Conservation (phyloP, 2,113 vertebrate species). For the Ranitomeya variabilis region DNA sequence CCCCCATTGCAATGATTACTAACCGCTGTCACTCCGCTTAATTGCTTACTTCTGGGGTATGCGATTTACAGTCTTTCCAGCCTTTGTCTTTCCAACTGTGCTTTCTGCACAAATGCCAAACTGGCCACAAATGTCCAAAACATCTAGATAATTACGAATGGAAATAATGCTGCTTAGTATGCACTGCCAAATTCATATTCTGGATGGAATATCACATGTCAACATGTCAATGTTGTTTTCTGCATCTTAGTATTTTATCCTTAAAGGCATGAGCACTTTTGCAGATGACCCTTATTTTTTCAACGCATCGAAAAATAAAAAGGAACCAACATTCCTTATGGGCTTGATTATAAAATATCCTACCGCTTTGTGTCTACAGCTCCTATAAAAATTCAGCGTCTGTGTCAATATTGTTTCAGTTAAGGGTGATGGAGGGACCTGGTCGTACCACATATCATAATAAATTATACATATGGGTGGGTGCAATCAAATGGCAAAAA, state of each 20-base stretch:
- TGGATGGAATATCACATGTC: not conserved
- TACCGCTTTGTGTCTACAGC: too few relatives aligned
- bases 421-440: too few relatives aligned
- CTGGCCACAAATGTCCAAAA: not conserved
- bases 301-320: not conserved
- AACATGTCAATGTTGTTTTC: not conserved
- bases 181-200: not conserved
- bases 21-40: not conserved
- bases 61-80: not conserved
- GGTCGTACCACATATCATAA: too few relatives aligned
- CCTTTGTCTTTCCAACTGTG: not conserved
- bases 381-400: too few relatives aligned
- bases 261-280: too few relatives aligned
- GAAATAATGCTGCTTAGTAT: not conserved
- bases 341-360: not conserved
- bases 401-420: too few relatives aligned
- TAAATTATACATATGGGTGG: too few relatives aligned
- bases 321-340: not conserved
- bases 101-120: not conserved
- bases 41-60: not conserved
- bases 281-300: not conserved
- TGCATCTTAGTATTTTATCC: too few relatives aligned
- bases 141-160: not conserved
- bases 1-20: not conserved
- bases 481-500: too few relatives aligned